Percentiles rank a stretch among this genome's conserved stretches.
These are phyloP conservation scores for Halictus rubicundus DNA, from an alignment of 1,140 invertebrate species.

Conservation along the genomic window DNA sequence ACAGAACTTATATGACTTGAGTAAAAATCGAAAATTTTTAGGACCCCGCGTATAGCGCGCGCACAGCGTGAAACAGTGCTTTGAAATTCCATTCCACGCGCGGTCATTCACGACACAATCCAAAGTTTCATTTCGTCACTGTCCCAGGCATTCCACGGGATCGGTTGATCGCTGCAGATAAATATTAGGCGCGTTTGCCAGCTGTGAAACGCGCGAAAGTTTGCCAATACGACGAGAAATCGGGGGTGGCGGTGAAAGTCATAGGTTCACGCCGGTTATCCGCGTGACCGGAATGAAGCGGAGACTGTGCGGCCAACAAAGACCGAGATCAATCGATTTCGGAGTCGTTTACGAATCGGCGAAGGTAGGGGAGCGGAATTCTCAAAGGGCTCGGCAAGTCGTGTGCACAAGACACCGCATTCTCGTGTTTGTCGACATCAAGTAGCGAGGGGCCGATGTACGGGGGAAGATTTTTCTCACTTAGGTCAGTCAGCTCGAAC, in stretches of 20 bases:
- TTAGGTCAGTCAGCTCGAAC: background rate
- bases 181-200: slow-evolving; percentile 18
- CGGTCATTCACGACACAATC: background rate
- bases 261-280: slow-evolving; percentile 26
- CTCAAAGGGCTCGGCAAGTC: slow-evolving; percentile 1
- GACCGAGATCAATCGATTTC: slow-evolving; percentile 34
- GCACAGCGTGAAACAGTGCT: too few species aligned
- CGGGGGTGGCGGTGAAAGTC: slow-evolving; percentile 13
- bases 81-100: background rate
- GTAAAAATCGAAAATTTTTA: too few species aligned
- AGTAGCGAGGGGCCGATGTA: background rate
- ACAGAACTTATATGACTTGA: too few species aligned
- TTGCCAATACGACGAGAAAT: slow-evolving; percentile 8
- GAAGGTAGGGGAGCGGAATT: slow-evolving; percentile 26
- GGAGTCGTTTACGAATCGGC: slow-evolving; percentile 52
- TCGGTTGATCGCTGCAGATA: slow-evolving; percentile 9
- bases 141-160: background rate
- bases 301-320: slow-evolving; percentile 2
- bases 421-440: background rate
- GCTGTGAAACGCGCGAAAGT: slow-evolving; percentile 20
- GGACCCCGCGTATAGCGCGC: too few species aligned
- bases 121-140: background rate
- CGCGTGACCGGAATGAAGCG: slow-evolving; percentile 28
- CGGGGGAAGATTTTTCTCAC: slow-evolving; percentile 29
- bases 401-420: background rate